phyloP scores from a whole-genome alignment of 2,888 invertebrate species.

The Tridacna gigas region DNA sequence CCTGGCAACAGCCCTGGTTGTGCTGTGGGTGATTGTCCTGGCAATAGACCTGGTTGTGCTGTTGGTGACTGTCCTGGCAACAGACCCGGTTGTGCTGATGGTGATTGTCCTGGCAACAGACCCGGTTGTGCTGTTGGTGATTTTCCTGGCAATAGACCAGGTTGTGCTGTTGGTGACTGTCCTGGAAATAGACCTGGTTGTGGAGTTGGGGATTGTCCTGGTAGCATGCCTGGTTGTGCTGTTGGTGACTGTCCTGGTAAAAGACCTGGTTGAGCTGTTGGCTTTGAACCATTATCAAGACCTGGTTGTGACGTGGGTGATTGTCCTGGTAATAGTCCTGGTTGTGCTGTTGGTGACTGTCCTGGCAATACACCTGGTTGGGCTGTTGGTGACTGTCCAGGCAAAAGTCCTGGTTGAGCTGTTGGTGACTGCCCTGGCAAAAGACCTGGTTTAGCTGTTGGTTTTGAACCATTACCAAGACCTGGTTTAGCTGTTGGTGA shows the following conservation, averaged over 20 bases:
- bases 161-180: constrained; percentile 54
- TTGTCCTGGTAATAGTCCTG: constrained; percentile 76
- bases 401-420: constrained; percentile 32
- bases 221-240: constrained; percentile 33
- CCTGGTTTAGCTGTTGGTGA: constrained; percentile 58
- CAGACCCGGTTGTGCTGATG: constrained; percentile 48
- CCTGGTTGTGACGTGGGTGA: constrained; percentile 50
- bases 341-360: constrained; percentile 44
- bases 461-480: constrained; percentile 29
- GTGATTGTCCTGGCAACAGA: constrained; percentile 28
- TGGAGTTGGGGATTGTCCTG: constrained; percentile 51
- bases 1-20: constrained; percentile 41
- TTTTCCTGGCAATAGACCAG: constrained; percentile 12
- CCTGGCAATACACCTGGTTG: constrained; percentile 38
- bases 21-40: constrained; percentile 44
- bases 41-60: constrained; percentile 39
- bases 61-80: constrained; percentile 90
- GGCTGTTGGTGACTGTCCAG: constrained; percentile 51
- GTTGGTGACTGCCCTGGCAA: constrained; percentile 49
- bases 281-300: constrained; percentile 15
- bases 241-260: constrained; percentile 53
- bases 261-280: constrained; percentile 22
- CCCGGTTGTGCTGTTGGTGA: constrained; percentile 58
- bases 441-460: constrained; percentile 56
- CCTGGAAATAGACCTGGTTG: constrained; percentile 44